Evolutionary conservation across 1,140 invertebrate species (phyloP).

Genomic region (Holotrichia oblita): DNA sequence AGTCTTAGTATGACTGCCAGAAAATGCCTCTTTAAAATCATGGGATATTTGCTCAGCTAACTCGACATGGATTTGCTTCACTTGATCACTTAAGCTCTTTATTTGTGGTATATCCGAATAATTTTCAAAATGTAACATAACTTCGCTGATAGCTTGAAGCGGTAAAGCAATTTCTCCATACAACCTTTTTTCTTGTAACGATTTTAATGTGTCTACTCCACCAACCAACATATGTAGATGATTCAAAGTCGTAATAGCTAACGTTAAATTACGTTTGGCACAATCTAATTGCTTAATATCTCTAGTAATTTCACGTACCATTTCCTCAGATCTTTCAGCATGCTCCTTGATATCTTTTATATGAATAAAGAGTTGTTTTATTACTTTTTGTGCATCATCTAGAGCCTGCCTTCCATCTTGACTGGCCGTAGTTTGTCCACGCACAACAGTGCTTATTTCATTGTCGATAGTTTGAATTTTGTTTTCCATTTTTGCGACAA

Average conservation of each 20-base stretch:
- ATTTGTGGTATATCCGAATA: conserved; percentile 73
- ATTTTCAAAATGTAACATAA: conserved; percentile 89
- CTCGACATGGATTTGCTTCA: conserved; percentile 85
- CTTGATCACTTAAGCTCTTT: conserved; percentile 72
- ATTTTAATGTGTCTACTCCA: conserved; percentile 88
- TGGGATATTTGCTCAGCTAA: conserved; percentile 90
- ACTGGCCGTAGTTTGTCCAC: conserved; percentile 84
- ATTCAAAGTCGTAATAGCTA: conserved; percentile 97
- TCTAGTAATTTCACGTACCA: conserved; percentile 96
- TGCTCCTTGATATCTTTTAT: conserved; percentile 92
- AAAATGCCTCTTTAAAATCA: conserved; percentile 95
- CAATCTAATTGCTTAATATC: conserved; percentile 99
- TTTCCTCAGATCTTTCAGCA: conserved; percentile 95
- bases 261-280: conserved; percentile 97
- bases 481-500: conserved; percentile 85
- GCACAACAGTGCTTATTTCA: conserved; percentile 87
- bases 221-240: conserved; percentile 98
- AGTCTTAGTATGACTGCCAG: conserved; percentile 77
- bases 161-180: conserved; percentile 96
- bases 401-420: conserved; percentile 85
- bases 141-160: conserved; percentile 96
- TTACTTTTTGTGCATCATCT: conserved; percentile 88
- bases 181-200: conserved; percentile 76
- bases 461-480: conserved; percentile 85
- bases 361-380: conserved; percentile 88